phyloP scores from a whole-genome alignment of 2,888 invertebrate genomes.

The Platycnemis pennipes region DNA sequence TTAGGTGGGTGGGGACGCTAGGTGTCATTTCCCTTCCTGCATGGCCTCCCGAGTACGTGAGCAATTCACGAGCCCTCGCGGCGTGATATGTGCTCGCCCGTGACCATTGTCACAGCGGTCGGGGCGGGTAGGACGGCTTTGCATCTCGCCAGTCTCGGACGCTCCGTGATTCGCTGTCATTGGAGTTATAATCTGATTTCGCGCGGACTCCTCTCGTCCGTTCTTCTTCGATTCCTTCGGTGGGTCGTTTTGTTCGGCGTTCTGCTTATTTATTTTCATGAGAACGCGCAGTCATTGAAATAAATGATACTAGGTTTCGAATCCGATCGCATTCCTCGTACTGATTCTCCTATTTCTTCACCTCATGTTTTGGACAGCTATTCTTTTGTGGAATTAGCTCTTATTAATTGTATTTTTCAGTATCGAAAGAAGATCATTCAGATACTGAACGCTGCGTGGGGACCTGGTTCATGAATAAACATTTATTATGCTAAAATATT shows the following conservation, averaged over 20 bases:
- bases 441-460: too few relatives aligned
- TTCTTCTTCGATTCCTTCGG: neutral
- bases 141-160: neutral
- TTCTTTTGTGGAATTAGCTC: too few relatives aligned
- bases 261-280: neutral
- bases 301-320: too few relatives aligned
- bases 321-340: too few relatives aligned
- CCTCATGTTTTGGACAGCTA: too few relatives aligned
- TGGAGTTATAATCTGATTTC: neutral
- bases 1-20: neutral
- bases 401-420: too few relatives aligned
- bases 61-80: conserved; percentile 8
- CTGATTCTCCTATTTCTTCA: too few relatives aligned
- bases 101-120: neutral
- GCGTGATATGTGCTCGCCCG: conserved; percentile 3
- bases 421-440: too few relatives aligned
- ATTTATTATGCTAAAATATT: too few relatives aligned
- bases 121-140: neutral
- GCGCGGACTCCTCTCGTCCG: neutral
- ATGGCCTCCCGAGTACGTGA: neutral
- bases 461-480: too few relatives aligned
- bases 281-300: too few relatives aligned
- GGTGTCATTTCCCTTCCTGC: neutral
- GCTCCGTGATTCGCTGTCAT: neutral
- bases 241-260: neutral